phyloP scores from a whole-genome alignment of 2,888 invertebrate genomes.

The Parelbella ahira region DNA sequence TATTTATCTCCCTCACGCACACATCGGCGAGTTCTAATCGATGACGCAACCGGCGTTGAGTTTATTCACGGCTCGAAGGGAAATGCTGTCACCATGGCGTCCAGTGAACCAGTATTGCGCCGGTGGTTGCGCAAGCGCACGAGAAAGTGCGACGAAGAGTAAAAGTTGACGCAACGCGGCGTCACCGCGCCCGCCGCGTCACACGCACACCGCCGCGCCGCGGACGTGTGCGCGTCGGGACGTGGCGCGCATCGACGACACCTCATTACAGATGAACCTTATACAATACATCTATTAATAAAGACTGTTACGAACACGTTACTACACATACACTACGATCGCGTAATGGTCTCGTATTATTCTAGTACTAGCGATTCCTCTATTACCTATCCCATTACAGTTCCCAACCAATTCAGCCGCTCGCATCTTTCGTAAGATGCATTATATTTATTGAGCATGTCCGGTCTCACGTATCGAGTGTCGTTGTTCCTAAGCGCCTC shows the following conservation, averaged over 20 bases:
- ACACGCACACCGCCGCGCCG: slow-evolving; percentile 34
- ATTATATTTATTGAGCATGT: no score
- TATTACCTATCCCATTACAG: slow-evolving; percentile 10
- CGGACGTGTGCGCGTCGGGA: no score
- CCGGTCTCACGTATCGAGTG: no score
- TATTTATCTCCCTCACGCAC: no score
- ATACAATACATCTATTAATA: slow-evolving; percentile 56
- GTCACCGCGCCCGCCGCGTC: slow-evolving; percentile 55
- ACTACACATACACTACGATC: slow-evolving; percentile 30
- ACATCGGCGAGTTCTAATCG: slow-evolving; percentile 23
- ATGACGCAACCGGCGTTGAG: slow-evolving; percentile 27
- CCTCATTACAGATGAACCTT: slow-evolving; percentile 62
- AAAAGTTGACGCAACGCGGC: slow-evolving; percentile 78
- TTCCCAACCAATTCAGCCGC: slow-evolving; percentile 19
- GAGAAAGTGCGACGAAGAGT: slow-evolving; percentile 80
- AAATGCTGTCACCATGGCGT: slow-evolving; percentile 56
- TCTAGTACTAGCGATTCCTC: not conserved
- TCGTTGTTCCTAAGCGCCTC: no score
- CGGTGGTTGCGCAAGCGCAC: slow-evolving; percentile 71
- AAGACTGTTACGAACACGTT: slow-evolving; percentile 41
- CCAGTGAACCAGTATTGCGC: slow-evolving; percentile 66
- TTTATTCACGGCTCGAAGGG: slow-evolving; percentile 35
- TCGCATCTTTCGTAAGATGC: slow-evolving; percentile 22
- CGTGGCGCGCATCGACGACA: slow-evolving; percentile 59
- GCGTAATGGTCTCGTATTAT: slow-evolving; percentile 8